Percentiles rank a stretch among this genome's conserved stretches.
phyloP scores from a whole-genome alignment of 2,888 invertebrate species.

The Serrognathus titanus region DNA sequence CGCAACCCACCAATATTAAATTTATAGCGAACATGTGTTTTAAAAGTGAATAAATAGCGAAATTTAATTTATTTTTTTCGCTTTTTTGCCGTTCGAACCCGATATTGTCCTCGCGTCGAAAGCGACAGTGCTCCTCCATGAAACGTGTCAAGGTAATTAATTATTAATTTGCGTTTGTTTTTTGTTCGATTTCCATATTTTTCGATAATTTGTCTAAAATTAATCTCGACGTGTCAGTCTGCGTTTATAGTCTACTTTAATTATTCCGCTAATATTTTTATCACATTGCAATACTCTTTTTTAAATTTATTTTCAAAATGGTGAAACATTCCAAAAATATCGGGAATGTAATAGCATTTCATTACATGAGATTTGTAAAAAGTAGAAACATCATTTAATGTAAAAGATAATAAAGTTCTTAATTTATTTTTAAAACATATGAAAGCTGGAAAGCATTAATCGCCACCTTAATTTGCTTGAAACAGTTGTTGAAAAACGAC shows the following conservation, averaged over 20 bases:
- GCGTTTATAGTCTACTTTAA: neutral
- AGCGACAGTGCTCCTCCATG: constrained; percentile 17
- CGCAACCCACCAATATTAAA: constrained; percentile 12
- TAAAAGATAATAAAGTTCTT: no score
- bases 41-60: constrained; percentile 15
- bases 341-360: no score
- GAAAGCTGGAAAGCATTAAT: no score
- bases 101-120: constrained; percentile 11
- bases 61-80: constrained; percentile 15
- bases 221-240: neutral
- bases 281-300: neutral
- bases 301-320: no score
- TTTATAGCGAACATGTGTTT: constrained; percentile 15
- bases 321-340: no score
- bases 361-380: no score
- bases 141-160: constrained; percentile 15
- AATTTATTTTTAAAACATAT: no score
- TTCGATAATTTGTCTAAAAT: no score
- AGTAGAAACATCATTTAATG: no score
- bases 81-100: constrained; percentile 14
- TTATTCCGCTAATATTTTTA: neutral
- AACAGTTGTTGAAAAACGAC: no score
- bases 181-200: neutral
- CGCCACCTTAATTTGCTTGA: no score
- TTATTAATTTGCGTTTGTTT: constrained; percentile 15